A percentile compares a stretch with the other conserved stretches of the same genome.
These are phyloP conservation scores for Elanus axillaris DNA, from an alignment of 2,113 vertebrate species.

Conservation along the genomic window DNA sequence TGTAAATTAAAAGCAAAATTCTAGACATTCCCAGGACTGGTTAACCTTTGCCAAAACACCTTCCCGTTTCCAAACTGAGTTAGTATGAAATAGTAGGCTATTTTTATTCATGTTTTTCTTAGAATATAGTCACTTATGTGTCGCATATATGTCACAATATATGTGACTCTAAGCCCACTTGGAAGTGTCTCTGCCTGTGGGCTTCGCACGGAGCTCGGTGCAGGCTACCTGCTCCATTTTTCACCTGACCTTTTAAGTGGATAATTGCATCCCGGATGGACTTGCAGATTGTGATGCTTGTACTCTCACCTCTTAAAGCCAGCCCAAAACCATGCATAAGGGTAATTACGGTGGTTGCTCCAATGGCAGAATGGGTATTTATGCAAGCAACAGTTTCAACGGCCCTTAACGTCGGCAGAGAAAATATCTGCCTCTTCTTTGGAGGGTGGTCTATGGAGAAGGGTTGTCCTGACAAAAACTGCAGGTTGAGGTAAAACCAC, in stretches of 20 bases:
- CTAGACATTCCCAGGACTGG: neutral
- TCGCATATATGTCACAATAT: too few species aligned
- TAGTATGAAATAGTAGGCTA: neutral
- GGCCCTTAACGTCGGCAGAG: neutral
- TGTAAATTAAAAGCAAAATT: neutral
- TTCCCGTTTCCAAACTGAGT: neutral
- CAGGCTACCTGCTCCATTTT: neutral
- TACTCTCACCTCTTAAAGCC: neutral
- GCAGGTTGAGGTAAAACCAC: neutral
- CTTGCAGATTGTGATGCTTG: neutral
- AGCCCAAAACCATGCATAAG: neutral
- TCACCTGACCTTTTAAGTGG: neutral
- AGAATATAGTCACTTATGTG: neutral
- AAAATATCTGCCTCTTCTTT: neutral
- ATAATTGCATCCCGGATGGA: neutral
- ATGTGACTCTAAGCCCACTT: neutral
- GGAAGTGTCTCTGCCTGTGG: neutral
- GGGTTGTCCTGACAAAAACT: neutral
- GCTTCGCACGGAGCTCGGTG: neutral
- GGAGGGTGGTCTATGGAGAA: neutral
- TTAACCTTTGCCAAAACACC: neutral
- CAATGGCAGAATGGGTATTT: neutral
- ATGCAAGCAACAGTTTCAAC: neutral
- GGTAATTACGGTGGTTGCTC: neutral
- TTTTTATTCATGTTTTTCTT: neutral